Evolutionary conservation across 2,888 invertebrate genomes (phyloP).

Genomic region (Microctonus brassicae): DNA sequence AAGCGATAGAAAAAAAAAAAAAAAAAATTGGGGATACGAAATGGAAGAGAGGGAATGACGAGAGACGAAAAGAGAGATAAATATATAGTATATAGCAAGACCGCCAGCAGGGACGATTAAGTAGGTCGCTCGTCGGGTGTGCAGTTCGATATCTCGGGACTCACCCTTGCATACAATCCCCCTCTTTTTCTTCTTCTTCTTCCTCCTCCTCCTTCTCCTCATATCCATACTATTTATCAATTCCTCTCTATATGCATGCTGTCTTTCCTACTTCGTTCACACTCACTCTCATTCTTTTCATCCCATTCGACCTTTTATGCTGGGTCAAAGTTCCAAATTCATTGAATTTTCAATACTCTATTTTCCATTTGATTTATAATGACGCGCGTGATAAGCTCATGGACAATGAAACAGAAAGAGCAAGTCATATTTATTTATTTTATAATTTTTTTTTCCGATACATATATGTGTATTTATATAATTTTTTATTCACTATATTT

Average conservation of each 20-base stretch:
- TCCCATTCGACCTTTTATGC: conserved; percentile 17
- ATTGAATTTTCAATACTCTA: conserved; percentile 27
- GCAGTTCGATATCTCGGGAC: conserved; percentile 36
- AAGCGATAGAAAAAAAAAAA: conserved; percentile 26
- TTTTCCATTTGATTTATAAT: conserved; percentile 23
- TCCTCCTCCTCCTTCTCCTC: background rate
- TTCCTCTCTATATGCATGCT: background rate
- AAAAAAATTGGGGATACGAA: background rate
- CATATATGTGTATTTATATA: too few species aligned
- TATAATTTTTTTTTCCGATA: background rate
- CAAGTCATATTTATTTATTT: background rate
- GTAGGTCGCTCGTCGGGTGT: conserved; percentile 45
- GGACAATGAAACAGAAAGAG: background rate
- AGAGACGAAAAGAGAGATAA: conserved; percentile 8
- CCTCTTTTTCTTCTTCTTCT: background rate
- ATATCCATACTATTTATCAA: background rate
- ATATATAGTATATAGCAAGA: background rate
- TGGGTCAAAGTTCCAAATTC: conserved; percentile 30
- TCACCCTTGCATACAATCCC: too few species aligned
- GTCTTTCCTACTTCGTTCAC: background rate
- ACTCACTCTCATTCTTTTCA: background rate
- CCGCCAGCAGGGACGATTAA: conserved; percentile 40
- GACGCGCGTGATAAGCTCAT: background rate
- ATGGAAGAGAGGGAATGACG: conserved; percentile 5
- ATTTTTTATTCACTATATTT: background rate